Base-by-base conservation (phyloP, 1,140 invertebrate species). In the Sminthurides bifidus region DNA sequence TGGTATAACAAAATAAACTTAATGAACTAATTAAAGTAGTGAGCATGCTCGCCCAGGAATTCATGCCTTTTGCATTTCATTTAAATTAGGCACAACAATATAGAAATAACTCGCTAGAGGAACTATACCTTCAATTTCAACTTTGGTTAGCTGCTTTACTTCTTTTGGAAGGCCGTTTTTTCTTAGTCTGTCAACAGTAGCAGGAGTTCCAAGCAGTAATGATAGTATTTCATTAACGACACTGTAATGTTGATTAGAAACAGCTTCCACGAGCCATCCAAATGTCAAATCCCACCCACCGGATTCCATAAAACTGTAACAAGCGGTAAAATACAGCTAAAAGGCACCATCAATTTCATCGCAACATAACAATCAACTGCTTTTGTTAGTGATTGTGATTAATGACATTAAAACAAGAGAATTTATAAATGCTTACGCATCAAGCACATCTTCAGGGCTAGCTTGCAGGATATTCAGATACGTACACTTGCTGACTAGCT, bases 401-500 rank as follows among this genome's bases (percentile, higher is more conserved):
- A 55, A 19, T 33, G 15, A 23, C 31, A 17, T 37, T 43, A 45
- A 54, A 2, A 19, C 10, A 19, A 2, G 33, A 3, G 27, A 15
- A 40, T 30, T 33, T 5, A 2, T 50, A 0, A n/a, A 54, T 68
- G 78, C 77, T 81, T 74, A 84, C 79, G 83, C 79, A 51, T 83
- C 83, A 29, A 94, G 74, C 53, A 92, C 75, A 60, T 87, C 82
- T 1, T 80, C 77, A 66, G 87, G 80, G n/a, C 91, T 92, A 40
- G 81, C 83, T 73, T 87, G 87, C 43, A 95, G 73, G 65, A 96
- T 92, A 71, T 93, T 87, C 58, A 92, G 82, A 69, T 95, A 96
- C 64, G 93, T 87, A 74, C 90, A 94, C 75, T 92, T 92, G 64
- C 89, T 92, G 30, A 95, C 91, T 50, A 95, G 74, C 71, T 95